Evolutionary conservation across 2,888 invertebrate species (phyloP), one percentile per base, ranked within the genome.

Genomic region (Epinotia bilunana): DNA sequence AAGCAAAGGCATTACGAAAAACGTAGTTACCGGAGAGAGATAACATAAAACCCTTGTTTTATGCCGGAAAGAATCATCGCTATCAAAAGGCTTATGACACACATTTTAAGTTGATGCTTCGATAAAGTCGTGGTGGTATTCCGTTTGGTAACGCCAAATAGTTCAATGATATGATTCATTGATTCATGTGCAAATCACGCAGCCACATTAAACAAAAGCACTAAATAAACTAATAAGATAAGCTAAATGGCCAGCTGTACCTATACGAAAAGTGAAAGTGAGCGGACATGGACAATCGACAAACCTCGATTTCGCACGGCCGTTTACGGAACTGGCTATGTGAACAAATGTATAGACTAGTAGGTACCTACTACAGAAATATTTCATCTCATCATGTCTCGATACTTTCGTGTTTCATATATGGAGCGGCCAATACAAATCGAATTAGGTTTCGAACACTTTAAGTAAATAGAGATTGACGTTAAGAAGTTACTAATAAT

Each of bases 291-390:
- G 83, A 79, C 80, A 73, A 82, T 79, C 81, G 84, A 81, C 82
- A 83, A 87, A 87, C 87, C 87, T 88, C 88, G 88, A 88, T 90
- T 90, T 91, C 88, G 88, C 87, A 87, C 82, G 83, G 79, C 82
- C 86, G 85, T 86, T 84, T 84, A 81, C 81, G 67, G 78, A 71
- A 70, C 74, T 78, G 77, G 77, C 81, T 79, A 81, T 72, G 63
- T 61, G 71, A 73, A 62, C 71, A 53, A 13, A 49, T 7, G 16
- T 49, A 49, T 16, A 49, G 46, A 3, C 0, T 16, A 43, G 46
- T 16, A 49, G 13, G 13, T 49, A 16, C 49, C 5, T 49, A n/a
- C 6, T 53, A 53, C 53, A 39, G 39, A 39, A 39, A 39, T 39
- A 39, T 6, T 33, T 33, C 33, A 33, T 0, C 6, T 16, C 53